A percentile compares a stretch with the other conserved stretches of the same genome.
Evolutionary conservation across 2,888 invertebrate genomes (phyloP).

Genomic region (Calameuta pallipes): DNA sequence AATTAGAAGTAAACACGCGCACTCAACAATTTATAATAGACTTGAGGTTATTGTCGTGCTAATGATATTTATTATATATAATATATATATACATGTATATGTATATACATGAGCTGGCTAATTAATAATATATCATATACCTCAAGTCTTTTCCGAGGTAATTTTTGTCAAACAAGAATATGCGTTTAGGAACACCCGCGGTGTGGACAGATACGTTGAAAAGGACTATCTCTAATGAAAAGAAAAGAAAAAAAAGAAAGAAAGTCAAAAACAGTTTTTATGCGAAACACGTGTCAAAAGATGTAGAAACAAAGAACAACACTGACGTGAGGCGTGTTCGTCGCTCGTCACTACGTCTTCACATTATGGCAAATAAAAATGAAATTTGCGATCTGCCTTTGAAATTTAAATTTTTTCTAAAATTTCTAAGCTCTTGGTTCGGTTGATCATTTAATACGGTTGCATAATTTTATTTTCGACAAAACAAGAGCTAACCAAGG

Average conservation of each 20-base stretch:
- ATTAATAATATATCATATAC: not conserved
- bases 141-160: not conserved
- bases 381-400: not conserved
- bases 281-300: not conserved
- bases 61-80: slow-evolving; percentile 14
- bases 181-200: not conserved
- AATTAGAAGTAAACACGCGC: slow-evolving; percentile 22
- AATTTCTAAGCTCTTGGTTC: not conserved
- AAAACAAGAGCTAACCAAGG: not conserved
- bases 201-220: not conserved
- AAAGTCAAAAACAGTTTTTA: not conserved
- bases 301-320: no score
- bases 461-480: not conserved
- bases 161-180: not conserved
- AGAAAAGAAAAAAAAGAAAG: not conserved
- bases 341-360: not conserved
- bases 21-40: slow-evolving; percentile 28
- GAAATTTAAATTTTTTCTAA: not conserved
- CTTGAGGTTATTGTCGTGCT: slow-evolving; percentile 14
- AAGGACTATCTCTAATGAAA: not conserved
- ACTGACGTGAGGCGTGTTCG: not conserved
- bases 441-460: not conserved
- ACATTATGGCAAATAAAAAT: not conserved
- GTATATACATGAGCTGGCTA: not conserved
- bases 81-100: no score